Conservation (phyloP, 2,113 vertebrate species). For the Pavo muticus region DNA sequence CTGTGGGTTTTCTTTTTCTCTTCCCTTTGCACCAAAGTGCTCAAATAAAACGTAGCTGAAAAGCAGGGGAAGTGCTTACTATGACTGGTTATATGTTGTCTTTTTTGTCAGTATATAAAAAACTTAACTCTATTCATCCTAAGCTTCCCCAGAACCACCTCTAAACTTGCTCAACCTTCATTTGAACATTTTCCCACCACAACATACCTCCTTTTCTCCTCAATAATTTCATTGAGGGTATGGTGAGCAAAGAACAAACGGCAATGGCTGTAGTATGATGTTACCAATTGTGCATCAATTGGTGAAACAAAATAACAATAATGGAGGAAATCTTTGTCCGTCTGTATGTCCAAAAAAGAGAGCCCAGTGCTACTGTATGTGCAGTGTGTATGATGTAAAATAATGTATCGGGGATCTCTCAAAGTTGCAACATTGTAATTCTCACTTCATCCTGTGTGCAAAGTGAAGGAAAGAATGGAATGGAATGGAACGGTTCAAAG, state of each 20-base stretch:
- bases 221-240: not conserved
- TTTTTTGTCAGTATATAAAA: not conserved
- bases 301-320: not conserved
- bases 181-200: not conserved
- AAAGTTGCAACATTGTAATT: not conserved
- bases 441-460: not conserved
- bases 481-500: not conserved
- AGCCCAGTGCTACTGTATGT: not conserved
- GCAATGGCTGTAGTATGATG: not conserved
- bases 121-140: not conserved
- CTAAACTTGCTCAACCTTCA: not conserved
- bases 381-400: not conserved
- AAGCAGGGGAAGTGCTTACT: not conserved
- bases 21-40: not conserved
- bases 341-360: not conserved
- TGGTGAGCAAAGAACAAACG: not conserved
- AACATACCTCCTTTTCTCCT: not conserved
- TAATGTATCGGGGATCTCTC: not conserved
- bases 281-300: not conserved
- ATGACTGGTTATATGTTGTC: not conserved
- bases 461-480: not conserved
- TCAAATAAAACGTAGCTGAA: not conserved
- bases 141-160: not conserved
- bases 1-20: not conserved
- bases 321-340: not conserved